Percentiles rank a stretch among this genome's conserved stretches.
These are phyloP conservation scores for Plusia festucae DNA, from an alignment of 2,888 invertebrate genomes.

Conservation along the genomic window DNA sequence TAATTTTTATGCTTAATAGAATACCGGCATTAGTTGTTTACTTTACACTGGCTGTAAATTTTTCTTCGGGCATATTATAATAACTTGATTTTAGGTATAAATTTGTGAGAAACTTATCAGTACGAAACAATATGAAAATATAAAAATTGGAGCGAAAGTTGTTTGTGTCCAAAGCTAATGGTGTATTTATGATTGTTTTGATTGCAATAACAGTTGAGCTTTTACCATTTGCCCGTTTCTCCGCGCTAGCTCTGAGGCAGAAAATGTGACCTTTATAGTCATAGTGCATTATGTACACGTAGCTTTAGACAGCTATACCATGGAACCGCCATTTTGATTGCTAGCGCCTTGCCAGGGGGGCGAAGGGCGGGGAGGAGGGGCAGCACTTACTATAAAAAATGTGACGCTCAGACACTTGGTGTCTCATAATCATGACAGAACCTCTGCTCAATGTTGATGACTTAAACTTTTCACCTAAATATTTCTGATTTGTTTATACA, in stretches of 20 bases:
- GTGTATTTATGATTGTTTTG: conserved; percentile 35
- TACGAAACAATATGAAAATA: conserved; percentile 13
- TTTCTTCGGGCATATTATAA: conserved; percentile 11
- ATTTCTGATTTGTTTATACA: conserved; percentile 32
- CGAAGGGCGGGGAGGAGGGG: conserved; percentile 72
- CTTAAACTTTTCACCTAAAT: conserved; percentile 22
- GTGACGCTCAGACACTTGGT: conserved; percentile 74
- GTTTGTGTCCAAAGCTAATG: conserved; percentile 28
- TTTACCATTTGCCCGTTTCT: conserved; percentile 19
- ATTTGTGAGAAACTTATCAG: conserved; percentile 1
- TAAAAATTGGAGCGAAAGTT: conserved; percentile 45
- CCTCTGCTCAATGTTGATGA: conserved; percentile 19
- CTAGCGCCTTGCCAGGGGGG: conserved; percentile 81
- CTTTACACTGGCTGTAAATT: conserved; percentile 42
- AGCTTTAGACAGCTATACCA: conserved; percentile 76
- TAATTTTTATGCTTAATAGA: conserved; percentile 35
- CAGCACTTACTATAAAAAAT: conserved; percentile 78
- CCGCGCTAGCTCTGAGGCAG: conserved; percentile 45
- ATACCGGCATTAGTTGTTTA: conserved; percentile 78
- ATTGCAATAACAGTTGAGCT: conserved; percentile 32
- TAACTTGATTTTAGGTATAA: neutral
- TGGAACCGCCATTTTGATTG: conserved; percentile 87
- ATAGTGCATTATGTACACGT: conserved; percentile 76
- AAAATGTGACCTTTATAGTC: conserved; percentile 64
- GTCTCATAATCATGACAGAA: conserved; percentile 64